Base-by-base conservation (phyloP, 2,797 vertebrate species). In the Orientallactaga sibirica region DNA sequence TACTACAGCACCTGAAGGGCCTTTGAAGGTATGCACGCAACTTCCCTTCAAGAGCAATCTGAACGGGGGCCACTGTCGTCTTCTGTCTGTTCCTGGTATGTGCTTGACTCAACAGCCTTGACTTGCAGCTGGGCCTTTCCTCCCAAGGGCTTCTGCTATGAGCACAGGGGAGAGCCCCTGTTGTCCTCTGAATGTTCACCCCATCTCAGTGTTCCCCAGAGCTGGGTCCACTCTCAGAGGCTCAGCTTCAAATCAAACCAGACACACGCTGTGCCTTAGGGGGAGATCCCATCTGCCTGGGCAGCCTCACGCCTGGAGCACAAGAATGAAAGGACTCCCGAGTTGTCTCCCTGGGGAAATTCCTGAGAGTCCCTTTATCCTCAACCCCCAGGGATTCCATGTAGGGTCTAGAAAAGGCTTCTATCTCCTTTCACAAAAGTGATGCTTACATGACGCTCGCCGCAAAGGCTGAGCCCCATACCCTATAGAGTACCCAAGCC, bases 331-430 rank as follows among this genome's bases (percentile, higher is more conserved):
- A 75, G 48, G 25, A 55, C 9, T 19, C 1, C 27, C 33, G 11
- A 55, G 41, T 1, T 83, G 68, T 67, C 27, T 75, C 33, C 41
- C 14, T 74, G 8, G 37, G 27, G 20, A 92, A 89, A 95, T 24
- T 52, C 73, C 7, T n/a, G 29, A 70, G 77, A 86, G 29, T 91
- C 70, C 22, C 61, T 71, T 81, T 85, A 52, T 83, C 58, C 55
- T 88, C 77, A 76, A 92, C 19, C 29, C 74, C 33, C 48, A 55
- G 48, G 25, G 25, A 84, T 78, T 77, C 88, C 18, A 78, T 71
- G 37, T 20, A 88, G 16, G n/a, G 24, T 0, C 33, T 76, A 7
- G 80, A 82, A 61, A 7, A 74, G 55, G 10, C 15, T 76, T 52
- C 68, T 37, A 64, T 66, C 27, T 58, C 61, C n/a, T 95, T 91